Evolutionary conservation across 2,113 vertebrate species (phyloP), one percentile per base, ranked within the genome.

Genomic region (Entelurus aequoreus): DNA sequence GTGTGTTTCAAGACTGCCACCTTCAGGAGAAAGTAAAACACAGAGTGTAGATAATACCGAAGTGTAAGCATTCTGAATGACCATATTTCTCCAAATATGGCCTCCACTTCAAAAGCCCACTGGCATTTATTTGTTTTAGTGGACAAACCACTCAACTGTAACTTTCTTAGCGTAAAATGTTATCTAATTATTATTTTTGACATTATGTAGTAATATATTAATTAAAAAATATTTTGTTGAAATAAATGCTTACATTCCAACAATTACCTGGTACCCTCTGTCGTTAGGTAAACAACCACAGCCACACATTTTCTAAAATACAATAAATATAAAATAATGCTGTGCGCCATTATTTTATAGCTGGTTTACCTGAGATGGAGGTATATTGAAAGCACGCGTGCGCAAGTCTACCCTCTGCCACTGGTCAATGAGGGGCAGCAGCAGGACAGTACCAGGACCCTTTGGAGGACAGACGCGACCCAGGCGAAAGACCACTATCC

Each of bases 321-420:
- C 42, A 46, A 10, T 40, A 16, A 56, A 16, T 15, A 9, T 40
- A 15, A 16, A 19, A 16, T 48, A 48, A 48, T 48, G 49, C 35
- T 52, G 54, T 55, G 15, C 2, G 13, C 15, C n/a, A 48, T 14
- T 48, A 36, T 28, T 28, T 28, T 28, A 28, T 3, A 3, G 8
- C 5, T 48, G 9, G 15, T 59, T 67, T 71, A 94, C 95, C 93
- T 94, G 93, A 79, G 92, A 94, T 1, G 94, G 94, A 14, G 94
- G 93, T 54, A 94, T 91, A 8, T 68, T 94, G 82, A 97, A 95
- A 50, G 94, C 92, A 38, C 91, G 90, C 0, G 91, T 93, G 60
- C 94, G 91, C 66, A 96, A 81, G 75, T 96, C 95, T 9, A 97
- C 94, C 15, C 84, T 90, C 80, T 95, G 93, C 91, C 94, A 94